Conservation (phyloP, 2,113 vertebrate genomes). For the Himantopus leucocephalus region DNA sequence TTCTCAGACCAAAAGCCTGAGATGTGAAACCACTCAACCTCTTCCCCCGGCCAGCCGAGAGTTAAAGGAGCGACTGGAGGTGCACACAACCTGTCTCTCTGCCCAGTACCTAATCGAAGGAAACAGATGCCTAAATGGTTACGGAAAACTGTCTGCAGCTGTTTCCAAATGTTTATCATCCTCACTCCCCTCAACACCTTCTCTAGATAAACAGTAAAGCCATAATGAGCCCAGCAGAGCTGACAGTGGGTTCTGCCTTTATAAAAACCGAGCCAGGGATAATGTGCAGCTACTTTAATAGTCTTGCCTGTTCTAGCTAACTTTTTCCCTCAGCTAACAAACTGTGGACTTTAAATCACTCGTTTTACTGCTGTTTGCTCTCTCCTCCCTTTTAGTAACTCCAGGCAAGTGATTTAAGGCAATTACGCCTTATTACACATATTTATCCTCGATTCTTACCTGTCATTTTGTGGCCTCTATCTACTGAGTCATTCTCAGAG, state of each 20-base stretch:
- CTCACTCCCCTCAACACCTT: not conserved
- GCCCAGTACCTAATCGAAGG: too few relatives aligned
- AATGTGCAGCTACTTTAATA: not conserved
- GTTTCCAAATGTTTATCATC: not conserved
- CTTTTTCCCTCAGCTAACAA: not conserved
- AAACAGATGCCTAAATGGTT: not conserved
- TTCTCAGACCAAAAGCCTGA: not conserved
- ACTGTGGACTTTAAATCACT: not conserved
- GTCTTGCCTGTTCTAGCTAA: not conserved
- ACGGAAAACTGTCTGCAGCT: not conserved
- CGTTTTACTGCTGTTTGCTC: not conserved
- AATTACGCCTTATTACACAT: not conserved
- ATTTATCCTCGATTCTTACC: not conserved
- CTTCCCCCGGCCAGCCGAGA: not conserved
- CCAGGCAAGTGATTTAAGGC: constrained; percentile 8
- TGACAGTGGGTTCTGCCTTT: not conserved
- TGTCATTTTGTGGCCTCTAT: not conserved
- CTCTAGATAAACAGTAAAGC: not conserved
- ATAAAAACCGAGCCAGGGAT: not conserved
- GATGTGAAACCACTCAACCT: not conserved
- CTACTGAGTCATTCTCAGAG: not conserved
- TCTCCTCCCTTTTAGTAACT: not conserved
- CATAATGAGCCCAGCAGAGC: not conserved
- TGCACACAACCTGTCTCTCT: not conserved
- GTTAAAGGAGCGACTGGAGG: not conserved